Evolutionary conservation across 2,113 vertebrate species (phyloP), one percentile per base, ranked within the genome.

Genomic region (Glaucomys volans): DNA sequence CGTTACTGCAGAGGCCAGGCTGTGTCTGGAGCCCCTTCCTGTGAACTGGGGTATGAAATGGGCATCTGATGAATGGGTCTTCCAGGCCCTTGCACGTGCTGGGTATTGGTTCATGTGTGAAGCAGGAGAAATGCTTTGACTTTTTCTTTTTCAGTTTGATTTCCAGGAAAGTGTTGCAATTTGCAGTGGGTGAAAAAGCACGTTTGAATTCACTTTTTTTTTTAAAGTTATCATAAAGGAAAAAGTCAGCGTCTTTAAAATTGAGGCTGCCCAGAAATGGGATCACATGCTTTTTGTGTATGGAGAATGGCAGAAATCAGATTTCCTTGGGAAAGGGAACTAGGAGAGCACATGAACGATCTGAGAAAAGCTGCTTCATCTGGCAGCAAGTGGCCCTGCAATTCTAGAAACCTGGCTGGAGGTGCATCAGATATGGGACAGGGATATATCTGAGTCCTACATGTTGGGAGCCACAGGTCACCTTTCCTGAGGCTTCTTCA

Each of bases 111-210:
- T 24, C 37, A 17, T 24, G 47, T 44, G 9, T 66, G 85, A 96
- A 84, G 62, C 59, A 22, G 52, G 40, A 89, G 79, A 85, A 92
- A 90, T 57, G 50, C 67, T 44, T 54, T 30, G n/a, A 18, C 77
- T 71, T 92, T 77, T 85, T 52, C 44, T 52, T 75, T 91, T 89
- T 87, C 26, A 35, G 81, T 76, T 64, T 13, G 1, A 93, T 89
- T 96, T 93, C 91, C 86, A 75, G 93, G 85, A 86, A 97, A 96
- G 80, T 95, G 94, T 95, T 93, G 95, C 95, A 97, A 91, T 96
- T 95, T 96, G 90, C 72, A 52, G 30, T 0, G 50, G 13, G 26
- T 16, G 24, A 37, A 91, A 79, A 80, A 50, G 72, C 77, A 93
- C 44, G 72, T 90, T 94, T 66, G 80, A 93, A 95, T 92, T 94